Evolutionary conservation across 1,140 invertebrate genomes (phyloP).

Genomic region (Drosophila willistoni): DNA sequence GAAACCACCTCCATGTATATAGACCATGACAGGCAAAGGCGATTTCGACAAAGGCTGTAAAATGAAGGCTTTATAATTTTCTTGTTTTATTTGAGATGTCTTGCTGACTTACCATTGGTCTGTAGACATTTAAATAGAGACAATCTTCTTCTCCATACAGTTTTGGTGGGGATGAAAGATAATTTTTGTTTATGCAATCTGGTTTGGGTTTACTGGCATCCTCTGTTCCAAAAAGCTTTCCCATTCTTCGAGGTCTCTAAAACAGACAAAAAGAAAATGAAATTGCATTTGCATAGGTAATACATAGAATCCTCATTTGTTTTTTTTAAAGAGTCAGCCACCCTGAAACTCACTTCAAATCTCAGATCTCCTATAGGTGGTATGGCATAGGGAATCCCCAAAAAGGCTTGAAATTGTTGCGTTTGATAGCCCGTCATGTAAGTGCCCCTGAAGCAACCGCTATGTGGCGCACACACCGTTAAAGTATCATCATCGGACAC

Average conservation of each 20-base stretch:
- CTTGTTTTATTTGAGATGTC: background rate
- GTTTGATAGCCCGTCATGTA: slow-evolving; percentile 55
- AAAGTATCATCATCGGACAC: slow-evolving; percentile 9
- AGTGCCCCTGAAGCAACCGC: slow-evolving; percentile 54
- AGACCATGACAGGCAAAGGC: slow-evolving; percentile 83
- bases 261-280: background rate
- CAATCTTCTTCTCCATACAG: slow-evolving; percentile 85
- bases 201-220: slow-evolving; percentile 49
- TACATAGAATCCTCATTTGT: too few relatives aligned
- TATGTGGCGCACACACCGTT: slow-evolving; percentile 34
- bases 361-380: slow-evolving; percentile 58
- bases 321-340: too few relatives aligned
- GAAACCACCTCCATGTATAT: slow-evolving; percentile 83
- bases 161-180: slow-evolving; percentile 47
- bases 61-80: background rate
- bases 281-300: too few relatives aligned
- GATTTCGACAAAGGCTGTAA: slow-evolving; percentile 9
- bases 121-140: slow-evolving; percentile 86
- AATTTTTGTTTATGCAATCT: slow-evolving; percentile 72
- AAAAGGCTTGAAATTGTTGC: slow-evolving; percentile 53
- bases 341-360: slow-evolving; percentile 50
- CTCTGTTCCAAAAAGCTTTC: slow-evolving; percentile 36
- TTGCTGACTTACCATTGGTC: slow-evolving; percentile 83
- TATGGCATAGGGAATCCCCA: slow-evolving; percentile 70
- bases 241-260: slow-evolving; percentile 13